These are phyloP conservation scores for Alethe diademata DNA, from an alignment of 2,113 vertebrate genomes.

Conservation along the genomic window DNA sequence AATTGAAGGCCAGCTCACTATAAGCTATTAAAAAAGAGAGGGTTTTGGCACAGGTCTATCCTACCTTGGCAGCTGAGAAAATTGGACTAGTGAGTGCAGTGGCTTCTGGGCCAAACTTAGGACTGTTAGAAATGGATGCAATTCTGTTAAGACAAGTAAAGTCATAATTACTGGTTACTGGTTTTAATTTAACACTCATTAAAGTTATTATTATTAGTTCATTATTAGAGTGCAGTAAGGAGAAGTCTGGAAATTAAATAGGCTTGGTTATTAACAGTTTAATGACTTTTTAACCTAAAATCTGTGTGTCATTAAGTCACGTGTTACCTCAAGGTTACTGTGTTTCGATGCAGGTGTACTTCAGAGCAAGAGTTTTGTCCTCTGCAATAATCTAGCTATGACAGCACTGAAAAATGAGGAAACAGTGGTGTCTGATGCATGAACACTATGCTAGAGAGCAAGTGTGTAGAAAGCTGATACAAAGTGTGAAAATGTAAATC, in stretches of 20 bases:
- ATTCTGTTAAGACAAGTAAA: not conserved
- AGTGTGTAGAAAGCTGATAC: not conserved
- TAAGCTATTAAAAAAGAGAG: not conserved
- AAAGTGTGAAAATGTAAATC: conserved; percentile 52
- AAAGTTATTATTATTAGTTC: not conserved
- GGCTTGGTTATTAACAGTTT: not conserved
- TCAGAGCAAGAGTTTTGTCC: not conserved
- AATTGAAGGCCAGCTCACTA: not conserved
- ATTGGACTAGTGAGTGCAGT: not conserved
- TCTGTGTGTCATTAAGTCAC: not conserved
- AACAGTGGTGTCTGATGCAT: not conserved
- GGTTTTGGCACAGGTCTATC: not conserved
- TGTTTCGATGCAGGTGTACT: not conserved
- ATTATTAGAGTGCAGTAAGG: not conserved
- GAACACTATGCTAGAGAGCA: not conserved
- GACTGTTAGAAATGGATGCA: not conserved
- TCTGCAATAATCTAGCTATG: not conserved
- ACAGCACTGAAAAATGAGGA: not conserved
- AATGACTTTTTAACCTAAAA: not conserved
- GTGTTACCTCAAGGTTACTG: not conserved
- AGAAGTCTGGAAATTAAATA: not conserved
- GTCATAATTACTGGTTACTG: not conserved
- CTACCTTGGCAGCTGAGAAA: not conserved
- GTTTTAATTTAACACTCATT: not conserved
- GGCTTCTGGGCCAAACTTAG: not conserved